Conservation (phyloP, 2,888 invertebrate genomes). For the Noctua comes region DNA sequence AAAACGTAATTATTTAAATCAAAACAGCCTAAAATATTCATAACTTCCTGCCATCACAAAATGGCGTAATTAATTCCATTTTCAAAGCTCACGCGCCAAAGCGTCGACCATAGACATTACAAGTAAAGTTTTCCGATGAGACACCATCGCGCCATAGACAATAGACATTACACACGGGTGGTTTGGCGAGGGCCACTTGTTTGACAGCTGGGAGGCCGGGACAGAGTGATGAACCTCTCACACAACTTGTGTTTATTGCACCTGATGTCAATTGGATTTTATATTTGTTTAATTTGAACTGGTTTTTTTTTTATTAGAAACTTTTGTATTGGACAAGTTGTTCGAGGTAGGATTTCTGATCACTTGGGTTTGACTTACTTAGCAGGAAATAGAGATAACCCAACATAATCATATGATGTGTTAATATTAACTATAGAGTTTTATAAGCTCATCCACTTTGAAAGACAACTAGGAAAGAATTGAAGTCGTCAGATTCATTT, state of each 20-base stretch:
- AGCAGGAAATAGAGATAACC: not conserved
- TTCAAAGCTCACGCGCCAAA: conserved; percentile 52
- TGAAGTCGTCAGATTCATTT: not conserved
- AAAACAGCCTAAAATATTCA: conserved; percentile 48
- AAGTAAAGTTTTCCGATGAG: conserved; percentile 89
- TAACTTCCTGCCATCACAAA: conserved; percentile 52
- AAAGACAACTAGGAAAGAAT: not conserved
- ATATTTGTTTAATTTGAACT: conserved; percentile 59
- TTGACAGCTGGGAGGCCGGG: conserved; percentile 65
- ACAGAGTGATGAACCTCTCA: conserved; percentile 86
- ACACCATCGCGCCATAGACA: conserved; percentile 89
- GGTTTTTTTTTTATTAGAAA: not conserved
- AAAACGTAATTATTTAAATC: conserved; percentile 46
- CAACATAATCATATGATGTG: not conserved
- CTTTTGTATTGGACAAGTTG: not conserved
- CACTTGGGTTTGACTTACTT: not conserved
- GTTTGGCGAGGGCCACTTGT: conserved; percentile 83
- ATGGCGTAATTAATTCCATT: conserved; percentile 59
- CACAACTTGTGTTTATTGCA: conserved; percentile 73
- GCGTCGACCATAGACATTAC: conserved; percentile 84
- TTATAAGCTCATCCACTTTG: not conserved
- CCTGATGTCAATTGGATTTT: conserved; percentile 63
- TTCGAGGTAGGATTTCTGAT: not conserved
- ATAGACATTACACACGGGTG: conserved; percentile 87
- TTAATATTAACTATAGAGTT: not conserved